Evolutionary conservation across 2,113 vertebrate genomes (phyloP).

Genomic region (Silurus meridionalis): DNA sequence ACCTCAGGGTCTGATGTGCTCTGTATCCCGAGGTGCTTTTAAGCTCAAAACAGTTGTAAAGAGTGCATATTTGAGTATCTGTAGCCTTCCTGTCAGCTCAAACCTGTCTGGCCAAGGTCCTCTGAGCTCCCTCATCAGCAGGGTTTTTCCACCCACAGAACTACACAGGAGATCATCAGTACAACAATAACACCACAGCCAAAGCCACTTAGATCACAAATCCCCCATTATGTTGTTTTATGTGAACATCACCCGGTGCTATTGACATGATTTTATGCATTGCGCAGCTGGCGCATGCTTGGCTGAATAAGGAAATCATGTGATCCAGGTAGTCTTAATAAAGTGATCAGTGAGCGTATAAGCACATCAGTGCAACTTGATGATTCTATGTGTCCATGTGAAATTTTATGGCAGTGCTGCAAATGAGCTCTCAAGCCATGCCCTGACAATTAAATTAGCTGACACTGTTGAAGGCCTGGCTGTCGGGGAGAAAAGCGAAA

Average conservation of each 20-base stretch:
- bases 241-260: too few relatives aligned
- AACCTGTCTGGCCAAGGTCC: not conserved
- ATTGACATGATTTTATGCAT: not conserved
- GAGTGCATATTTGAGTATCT: not conserved
- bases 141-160: not conserved
- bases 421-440: constrained; percentile 47
- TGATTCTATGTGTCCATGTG: constrained; percentile 3
- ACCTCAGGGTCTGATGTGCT: not conserved
- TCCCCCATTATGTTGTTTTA: not conserved
- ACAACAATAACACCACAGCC: not conserved
- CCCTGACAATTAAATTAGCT: constrained; percentile 61
- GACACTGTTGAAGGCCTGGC: constrained; percentile 43
- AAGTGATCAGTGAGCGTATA: not conserved
- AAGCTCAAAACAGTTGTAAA: not conserved
- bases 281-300: not conserved
- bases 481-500: constrained; percentile 48
- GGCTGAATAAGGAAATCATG: too few relatives aligned
- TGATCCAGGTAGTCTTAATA: not conserved
- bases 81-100: not conserved
- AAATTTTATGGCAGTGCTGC: constrained; percentile 41
- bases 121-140: not conserved
- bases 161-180: not conserved
- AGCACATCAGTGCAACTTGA: not conserved
- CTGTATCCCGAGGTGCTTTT: not conserved
- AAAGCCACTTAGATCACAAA: not conserved